Evolutionary conservation across 2,797 vertebrate genomes (phyloP).

Genomic region (Alectoris magna): DNA sequence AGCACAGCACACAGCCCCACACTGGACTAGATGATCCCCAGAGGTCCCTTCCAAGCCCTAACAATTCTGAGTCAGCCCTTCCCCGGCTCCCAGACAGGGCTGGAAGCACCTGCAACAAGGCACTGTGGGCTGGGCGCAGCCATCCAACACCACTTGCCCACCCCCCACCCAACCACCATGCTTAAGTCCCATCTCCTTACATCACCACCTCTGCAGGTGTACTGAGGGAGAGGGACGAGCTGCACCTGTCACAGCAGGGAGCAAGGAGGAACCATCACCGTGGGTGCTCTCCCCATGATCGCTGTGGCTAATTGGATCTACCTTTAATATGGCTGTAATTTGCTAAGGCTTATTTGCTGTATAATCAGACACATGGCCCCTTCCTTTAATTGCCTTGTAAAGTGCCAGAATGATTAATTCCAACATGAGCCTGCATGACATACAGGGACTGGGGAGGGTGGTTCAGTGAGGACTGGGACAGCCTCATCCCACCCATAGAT

Average conservation of each 20-base stretch:
- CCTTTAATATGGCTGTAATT: conserved; percentile 3
- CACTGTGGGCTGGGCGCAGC: rapidly evolving
- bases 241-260: background rate
- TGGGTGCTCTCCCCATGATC: background rate
- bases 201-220: background rate
- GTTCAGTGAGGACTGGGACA: rapidly evolving
- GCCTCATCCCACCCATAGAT: rapidly evolving
- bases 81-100: background rate
- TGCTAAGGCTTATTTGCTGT: conserved; percentile 4
- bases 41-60: no score
- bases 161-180: no score
- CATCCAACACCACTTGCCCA: no score
- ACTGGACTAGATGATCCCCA: no score
- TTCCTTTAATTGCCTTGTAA: conserved; percentile 29
- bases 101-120: background rate
- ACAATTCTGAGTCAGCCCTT: no score
- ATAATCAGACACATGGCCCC: background rate
- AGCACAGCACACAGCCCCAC: background rate
- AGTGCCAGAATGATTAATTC: conserved; percentile 2
- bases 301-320: background rate
- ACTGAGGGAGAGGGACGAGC: background rate
- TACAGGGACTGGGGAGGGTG: rapidly evolving
- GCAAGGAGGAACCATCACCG: background rate
- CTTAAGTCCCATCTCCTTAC: background rate
- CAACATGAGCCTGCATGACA: background rate